Conservation (phyloP, 2,113 vertebrate genomes). For the Lampris megalopsis region DNA sequence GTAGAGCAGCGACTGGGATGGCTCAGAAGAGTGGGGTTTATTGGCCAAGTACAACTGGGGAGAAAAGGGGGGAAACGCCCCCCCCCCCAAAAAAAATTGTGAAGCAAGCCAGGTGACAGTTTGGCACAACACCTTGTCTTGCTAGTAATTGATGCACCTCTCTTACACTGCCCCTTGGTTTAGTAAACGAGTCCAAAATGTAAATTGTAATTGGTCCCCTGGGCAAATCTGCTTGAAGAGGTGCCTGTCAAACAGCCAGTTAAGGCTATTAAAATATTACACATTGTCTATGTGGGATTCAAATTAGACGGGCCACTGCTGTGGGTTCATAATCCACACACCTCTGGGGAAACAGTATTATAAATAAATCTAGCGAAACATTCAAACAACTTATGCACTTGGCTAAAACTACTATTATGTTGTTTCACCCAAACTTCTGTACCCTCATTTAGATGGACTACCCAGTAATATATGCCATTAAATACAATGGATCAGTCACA, state of each 20-base stretch:
- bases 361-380: too few relatives aligned
- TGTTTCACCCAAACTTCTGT: background rate
- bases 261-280: background rate
- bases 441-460: background rate
- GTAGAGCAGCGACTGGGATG: too few relatives aligned
- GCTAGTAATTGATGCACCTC: background rate
- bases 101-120: too few relatives aligned
- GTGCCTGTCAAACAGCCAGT: slow-evolving; percentile 6
- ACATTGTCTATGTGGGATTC: background rate
- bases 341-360: too few relatives aligned
- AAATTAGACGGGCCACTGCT: background rate
- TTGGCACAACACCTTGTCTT: too few relatives aligned
- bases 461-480: too few relatives aligned
- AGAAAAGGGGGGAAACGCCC: too few relatives aligned
- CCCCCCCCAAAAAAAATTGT: too few relatives aligned
- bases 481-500: background rate
- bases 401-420: background rate
- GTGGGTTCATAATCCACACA: too few relatives aligned
- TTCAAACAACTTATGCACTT: too few relatives aligned
- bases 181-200: background rate
- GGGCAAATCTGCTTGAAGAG: background rate
- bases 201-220: background rate
- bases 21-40: too few relatives aligned
- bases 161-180: background rate
- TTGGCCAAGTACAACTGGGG: too few relatives aligned